These are phyloP conservation scores for Aphelenchoides bicaudatus DNA, from an alignment of 2,888 invertebrate genomes.

Conservation along the genomic window DNA sequence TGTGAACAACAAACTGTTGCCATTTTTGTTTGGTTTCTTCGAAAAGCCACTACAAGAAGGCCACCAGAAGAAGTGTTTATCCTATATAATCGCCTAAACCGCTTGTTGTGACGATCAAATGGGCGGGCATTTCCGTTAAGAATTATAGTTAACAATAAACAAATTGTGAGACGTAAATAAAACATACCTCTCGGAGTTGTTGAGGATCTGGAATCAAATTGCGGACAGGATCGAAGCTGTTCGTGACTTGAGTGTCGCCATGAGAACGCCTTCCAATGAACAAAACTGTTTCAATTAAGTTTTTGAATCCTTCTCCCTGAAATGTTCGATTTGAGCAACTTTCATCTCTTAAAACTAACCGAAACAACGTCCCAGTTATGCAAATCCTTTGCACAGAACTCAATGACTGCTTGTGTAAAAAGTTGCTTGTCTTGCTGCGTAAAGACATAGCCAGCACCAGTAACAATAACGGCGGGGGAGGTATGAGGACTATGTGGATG, in stretches of 20 bases:
- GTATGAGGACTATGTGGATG: conserved; percentile 7
- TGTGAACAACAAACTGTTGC: too few relatives aligned
- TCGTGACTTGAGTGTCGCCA: conserved; percentile 23
- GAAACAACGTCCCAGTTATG: conserved; percentile 36
- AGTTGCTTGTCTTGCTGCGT: conserved; percentile 32
- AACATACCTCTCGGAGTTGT: conserved; percentile 27
- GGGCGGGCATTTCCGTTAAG: too few relatives aligned
- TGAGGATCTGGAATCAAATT: conserved; percentile 26
- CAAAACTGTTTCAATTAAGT: conserved; percentile 35
- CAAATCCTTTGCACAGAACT: conserved; percentile 39
- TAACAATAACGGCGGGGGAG: conserved; percentile 19
- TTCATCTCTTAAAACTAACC: conserved; percentile 17
- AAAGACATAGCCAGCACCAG: conserved; percentile 32
- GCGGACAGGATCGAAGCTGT: conserved; percentile 29
- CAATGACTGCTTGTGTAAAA: conserved; percentile 36
- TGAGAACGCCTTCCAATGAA: conserved; percentile 38
- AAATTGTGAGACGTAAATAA: too few relatives aligned
- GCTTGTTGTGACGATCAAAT: too few relatives aligned
- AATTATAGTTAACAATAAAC: too few relatives aligned
- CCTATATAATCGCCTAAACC: too few relatives aligned
- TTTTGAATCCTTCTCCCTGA: conserved; percentile 38
- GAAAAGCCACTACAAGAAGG: too few relatives aligned
- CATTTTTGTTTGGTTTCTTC: too few relatives aligned
- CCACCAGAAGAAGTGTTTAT: too few relatives aligned
- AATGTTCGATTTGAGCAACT: conserved; percentile 8